These are phyloP conservation scores for Thripadectes ignobilis DNA, from an alignment of 2,797 vertebrate genomes.

Conservation along the genomic window DNA sequence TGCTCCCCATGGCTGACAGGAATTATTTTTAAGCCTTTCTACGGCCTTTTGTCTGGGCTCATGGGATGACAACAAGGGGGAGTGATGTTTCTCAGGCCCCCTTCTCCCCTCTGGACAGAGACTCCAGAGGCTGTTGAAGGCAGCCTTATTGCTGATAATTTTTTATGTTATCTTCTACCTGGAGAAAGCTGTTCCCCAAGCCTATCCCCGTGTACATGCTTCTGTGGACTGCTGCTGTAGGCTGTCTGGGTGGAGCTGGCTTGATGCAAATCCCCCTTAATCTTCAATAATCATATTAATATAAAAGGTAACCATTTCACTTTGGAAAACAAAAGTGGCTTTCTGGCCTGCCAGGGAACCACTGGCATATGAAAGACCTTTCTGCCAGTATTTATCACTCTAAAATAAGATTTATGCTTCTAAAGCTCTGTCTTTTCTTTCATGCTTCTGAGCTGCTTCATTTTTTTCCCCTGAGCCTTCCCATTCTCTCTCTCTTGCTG, in stretches of 20 bases:
- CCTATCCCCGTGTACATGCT: background rate
- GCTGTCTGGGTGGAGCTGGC: constrained; percentile 18
- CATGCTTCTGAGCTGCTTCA: constrained; percentile 44
- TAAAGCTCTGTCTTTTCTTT: constrained; percentile 36
- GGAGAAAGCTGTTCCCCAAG: background rate
- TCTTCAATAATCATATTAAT: constrained; percentile 62
- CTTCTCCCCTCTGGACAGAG: background rate
- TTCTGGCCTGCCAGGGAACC: constrained; percentile 24
- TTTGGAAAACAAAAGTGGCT: constrained; percentile 52
- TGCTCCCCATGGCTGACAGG: background rate
- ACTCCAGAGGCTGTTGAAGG: background rate
- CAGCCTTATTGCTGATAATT: background rate
- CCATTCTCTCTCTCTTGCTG: constrained; percentile 43
- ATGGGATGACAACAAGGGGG: background rate
- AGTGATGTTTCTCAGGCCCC: background rate
- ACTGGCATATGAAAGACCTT: constrained; percentile 37
- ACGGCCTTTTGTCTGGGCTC: background rate
- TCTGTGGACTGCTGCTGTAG: background rate
- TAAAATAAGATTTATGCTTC: constrained; percentile 52
- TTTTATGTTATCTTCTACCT: background rate
- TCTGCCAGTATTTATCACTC: constrained; percentile 20
- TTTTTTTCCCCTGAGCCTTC: constrained; percentile 54
- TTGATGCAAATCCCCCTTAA: constrained; percentile 34
- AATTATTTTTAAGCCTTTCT: background rate
- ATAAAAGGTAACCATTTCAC: constrained; percentile 2